Conservation (phyloP, 1,140 invertebrate species). For the Samia ricini region DNA sequence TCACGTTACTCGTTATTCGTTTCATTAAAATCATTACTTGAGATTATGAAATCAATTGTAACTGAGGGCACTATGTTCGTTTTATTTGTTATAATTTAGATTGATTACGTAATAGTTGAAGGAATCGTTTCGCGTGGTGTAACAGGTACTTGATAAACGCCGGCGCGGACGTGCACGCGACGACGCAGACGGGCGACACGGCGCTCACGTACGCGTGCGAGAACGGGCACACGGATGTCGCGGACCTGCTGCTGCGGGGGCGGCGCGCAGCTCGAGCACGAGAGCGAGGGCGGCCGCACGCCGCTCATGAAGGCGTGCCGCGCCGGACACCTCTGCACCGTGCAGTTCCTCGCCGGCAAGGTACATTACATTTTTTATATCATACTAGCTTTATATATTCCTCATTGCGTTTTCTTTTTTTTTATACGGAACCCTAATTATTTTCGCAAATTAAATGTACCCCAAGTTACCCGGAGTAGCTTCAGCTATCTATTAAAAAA, state of each 20-base stretch:
- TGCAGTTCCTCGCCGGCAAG: constrained; percentile 96
- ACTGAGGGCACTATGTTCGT: too few relatives aligned
- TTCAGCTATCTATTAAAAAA: too few relatives aligned
- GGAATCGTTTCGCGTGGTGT: too few relatives aligned
- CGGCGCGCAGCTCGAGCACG: constrained; percentile 95
- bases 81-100: too few relatives aligned
- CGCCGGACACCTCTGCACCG: constrained; percentile 98
- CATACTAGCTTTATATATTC: not conserved
- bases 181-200: constrained; percentile 96
- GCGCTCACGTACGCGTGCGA: constrained; percentile 98
- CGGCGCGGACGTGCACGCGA: constrained; percentile 93
- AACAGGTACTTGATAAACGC: constrained; percentile 88
- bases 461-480: too few relatives aligned
- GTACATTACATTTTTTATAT: constrained; percentile 17
- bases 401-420: too few relatives aligned
- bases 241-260: constrained; percentile 92
- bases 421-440: too few relatives aligned
- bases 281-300: constrained; percentile 95
- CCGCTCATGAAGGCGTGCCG: constrained; percentile 99
- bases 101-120: too few relatives aligned
- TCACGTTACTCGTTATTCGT: too few relatives aligned
- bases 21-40: too few relatives aligned
- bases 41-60: too few relatives aligned
- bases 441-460: too few relatives aligned
- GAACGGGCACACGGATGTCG: constrained; percentile 97